These are phyloP conservation scores for Delphinus delphis DNA, from an alignment of 2,113 vertebrate species.

Conservation along the genomic window DNA sequence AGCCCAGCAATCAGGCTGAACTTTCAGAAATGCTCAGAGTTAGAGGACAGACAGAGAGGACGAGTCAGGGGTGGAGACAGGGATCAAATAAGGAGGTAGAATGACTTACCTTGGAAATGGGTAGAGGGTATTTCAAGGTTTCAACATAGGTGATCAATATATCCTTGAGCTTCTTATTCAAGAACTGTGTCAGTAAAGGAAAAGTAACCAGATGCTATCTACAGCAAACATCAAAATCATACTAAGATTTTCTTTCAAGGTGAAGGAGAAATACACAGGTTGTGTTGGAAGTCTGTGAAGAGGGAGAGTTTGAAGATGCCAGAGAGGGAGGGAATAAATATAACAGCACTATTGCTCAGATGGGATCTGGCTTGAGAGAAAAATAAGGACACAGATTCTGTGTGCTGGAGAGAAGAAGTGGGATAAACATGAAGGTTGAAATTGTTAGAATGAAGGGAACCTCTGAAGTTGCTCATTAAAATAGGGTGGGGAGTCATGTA, in stretches of 20 bases:
- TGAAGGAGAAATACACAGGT: slow-evolving; percentile 4
- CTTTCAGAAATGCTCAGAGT: neutral
- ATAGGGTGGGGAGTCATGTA: neutral
- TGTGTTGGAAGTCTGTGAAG: neutral
- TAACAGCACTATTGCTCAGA: neutral
- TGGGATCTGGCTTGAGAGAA: neutral
- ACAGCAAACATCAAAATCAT: neutral
- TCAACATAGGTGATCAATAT: neutral
- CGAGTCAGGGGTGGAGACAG: neutral
- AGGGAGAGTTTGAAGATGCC: neutral
- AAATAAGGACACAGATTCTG: neutral
- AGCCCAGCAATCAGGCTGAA: neutral
- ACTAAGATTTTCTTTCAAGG: neutral
- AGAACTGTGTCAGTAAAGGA: neutral
- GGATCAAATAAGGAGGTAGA: neutral
- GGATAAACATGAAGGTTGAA: neutral
- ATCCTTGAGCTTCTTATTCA: neutral
- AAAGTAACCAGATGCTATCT: neutral
- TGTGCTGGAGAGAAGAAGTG: neutral
- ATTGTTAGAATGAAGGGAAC: neutral
- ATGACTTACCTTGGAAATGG: neutral
- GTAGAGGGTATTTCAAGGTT: neutral
- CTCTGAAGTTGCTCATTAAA: neutral
- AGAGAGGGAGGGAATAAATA: slow-evolving; percentile 3
- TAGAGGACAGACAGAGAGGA: neutral